Evolutionary conservation across 2,797 vertebrate genomes (phyloP).

Genomic region (Periophthalmus magnuspinnatus): DNA sequence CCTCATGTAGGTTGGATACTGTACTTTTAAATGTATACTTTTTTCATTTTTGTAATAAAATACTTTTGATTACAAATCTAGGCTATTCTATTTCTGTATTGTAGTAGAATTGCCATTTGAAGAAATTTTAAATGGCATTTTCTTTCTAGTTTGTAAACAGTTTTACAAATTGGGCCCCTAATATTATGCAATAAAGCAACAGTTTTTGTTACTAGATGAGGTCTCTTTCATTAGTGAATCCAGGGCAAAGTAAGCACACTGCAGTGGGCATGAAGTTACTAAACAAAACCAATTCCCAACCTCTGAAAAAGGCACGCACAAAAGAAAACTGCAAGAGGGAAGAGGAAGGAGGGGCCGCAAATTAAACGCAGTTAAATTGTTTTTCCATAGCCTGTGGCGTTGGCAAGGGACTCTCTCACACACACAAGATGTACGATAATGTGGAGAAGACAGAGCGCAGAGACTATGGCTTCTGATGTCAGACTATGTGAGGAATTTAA

Average conservation of each 20-base stretch:
- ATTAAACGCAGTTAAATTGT: constrained; percentile 80
- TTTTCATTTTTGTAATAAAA: no score
- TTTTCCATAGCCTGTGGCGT: constrained; percentile 83
- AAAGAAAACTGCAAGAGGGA: constrained; percentile 52
- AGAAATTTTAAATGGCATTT: no score
- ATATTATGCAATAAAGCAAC: neutral
- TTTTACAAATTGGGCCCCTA: neutral
- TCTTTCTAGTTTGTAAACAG: neutral
- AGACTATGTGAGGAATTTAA: constrained; percentile 71
- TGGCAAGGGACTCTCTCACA: constrained; percentile 66
- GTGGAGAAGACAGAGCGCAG: constrained; percentile 64
- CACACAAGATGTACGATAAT: constrained; percentile 74
- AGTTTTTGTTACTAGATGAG: constrained; percentile 2
- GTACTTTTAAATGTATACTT: neutral
- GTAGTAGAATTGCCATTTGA: neutral
- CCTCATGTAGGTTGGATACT: neutral
- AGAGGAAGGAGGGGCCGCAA: constrained; percentile 59
- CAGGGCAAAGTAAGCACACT: constrained; percentile 15
- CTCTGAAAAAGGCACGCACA: constrained; percentile 59
- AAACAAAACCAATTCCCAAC: constrained; percentile 68
- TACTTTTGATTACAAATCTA: no score
- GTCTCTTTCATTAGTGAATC: constrained; percentile 25
- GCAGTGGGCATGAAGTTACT: constrained; percentile 38
- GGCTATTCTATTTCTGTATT: neutral
- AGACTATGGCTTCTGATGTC: constrained; percentile 47